These are phyloP conservation scores for Dicaeum eximium DNA, from an alignment of 2,113 vertebrate genomes.

Conservation along the genomic window DNA sequence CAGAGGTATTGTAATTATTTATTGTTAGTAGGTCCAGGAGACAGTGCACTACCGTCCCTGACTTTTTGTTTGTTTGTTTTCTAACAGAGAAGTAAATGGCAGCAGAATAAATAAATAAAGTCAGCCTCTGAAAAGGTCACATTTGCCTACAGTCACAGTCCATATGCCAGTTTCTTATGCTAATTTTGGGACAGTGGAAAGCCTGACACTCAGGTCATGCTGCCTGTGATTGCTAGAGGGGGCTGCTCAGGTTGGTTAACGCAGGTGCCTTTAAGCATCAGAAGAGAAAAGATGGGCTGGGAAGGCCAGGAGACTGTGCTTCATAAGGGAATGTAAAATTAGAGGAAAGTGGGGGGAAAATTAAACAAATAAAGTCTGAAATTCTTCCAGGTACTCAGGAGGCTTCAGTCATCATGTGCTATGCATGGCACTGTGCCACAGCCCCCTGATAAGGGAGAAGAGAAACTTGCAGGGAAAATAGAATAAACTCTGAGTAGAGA, in stretches of 20 bases:
- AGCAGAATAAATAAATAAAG: slow-evolving; percentile 38
- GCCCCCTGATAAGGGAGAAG: background rate
- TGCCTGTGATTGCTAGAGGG: background rate
- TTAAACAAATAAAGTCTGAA: background rate
- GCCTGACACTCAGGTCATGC: background rate
- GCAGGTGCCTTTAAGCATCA: background rate
- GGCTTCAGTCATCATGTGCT: background rate
- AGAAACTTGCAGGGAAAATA: background rate
- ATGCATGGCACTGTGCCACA: background rate
- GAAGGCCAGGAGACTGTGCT: background rate
- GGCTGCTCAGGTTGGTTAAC: background rate
- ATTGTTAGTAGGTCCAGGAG: background rate
- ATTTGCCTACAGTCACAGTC: background rate
- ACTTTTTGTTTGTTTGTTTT: background rate
- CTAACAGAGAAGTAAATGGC: background rate
- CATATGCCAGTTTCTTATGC: background rate
- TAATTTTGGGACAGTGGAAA: background rate
- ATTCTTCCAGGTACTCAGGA: background rate
- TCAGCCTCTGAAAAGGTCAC: slow-evolving; percentile 31
- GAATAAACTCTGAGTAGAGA: background rate
- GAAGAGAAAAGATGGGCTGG: background rate
- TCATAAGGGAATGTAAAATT: background rate
- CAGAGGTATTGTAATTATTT: background rate
- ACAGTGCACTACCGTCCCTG: background rate
- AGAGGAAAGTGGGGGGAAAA: background rate